These are phyloP conservation scores for Lasioglossum vierecki DNA, from an alignment of 2,888 invertebrate genomes.

Conservation along the genomic window DNA sequence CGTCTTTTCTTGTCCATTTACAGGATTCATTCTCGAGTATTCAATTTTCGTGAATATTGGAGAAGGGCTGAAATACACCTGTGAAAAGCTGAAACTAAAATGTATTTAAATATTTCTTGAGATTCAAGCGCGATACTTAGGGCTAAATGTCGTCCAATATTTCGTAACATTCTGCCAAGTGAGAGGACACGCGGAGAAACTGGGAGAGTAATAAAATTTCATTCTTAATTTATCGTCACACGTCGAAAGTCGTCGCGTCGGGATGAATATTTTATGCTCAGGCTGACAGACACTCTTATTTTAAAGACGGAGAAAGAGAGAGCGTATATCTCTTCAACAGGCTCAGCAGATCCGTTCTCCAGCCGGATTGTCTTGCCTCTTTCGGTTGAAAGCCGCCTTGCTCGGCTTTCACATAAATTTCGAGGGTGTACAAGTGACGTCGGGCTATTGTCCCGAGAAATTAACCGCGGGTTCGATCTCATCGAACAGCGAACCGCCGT, in stretches of 20 bases:
- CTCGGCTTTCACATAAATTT: conserved; percentile 38
- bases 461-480: conserved; percentile 30
- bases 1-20: not conserved
- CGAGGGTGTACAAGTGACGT: conserved; percentile 1
- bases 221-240: conserved; percentile 25
- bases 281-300: conserved; percentile 17
- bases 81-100: not conserved
- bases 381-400: conserved; percentile 10
- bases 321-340: conserved; percentile 16
- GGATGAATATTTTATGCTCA: conserved; percentile 27
- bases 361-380: conserved; percentile 11
- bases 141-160: not conserved
- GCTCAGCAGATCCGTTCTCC: not conserved
- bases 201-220: conserved; percentile 10
- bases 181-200: not conserved
- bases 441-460: conserved; percentile 28
- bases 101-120: not conserved
- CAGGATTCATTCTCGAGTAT: not conserved
- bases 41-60: not conserved
- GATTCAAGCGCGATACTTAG: not conserved
- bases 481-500: not conserved
- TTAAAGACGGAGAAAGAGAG: not conserved
- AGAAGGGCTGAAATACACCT: not conserved
- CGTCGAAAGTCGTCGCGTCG: conserved; percentile 14
- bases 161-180: not conserved